Base-by-base conservation (phyloP, 2,797 vertebrate genomes). In the Lacerta agilis region DNA sequence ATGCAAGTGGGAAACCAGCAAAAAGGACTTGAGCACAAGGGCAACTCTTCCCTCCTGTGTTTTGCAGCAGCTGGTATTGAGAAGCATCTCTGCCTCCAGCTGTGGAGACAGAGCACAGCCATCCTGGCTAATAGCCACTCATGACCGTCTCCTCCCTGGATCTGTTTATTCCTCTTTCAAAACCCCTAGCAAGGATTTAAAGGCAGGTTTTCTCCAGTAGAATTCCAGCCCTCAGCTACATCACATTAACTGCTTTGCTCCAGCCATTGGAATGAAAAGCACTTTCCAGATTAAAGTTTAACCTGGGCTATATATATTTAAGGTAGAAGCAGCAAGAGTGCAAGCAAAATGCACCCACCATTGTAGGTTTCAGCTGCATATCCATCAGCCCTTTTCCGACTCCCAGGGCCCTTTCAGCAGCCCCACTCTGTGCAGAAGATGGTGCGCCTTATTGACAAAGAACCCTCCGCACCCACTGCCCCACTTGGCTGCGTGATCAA, bases 361-460 rank as follows among this genome's bases (percentile, higher is more conserved):
- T 0, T 25, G 33, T 8, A 3, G 81, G 20, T 66, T 82, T 17
- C 6, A 18, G 43, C 15, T 13, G 73, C 5, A 8, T 83, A 87
- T 87, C 85, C 29, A 18, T 49, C 83, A 13, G 43, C 84, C 90
- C 5, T n/a, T 58, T 18, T 67, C 86, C 0, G 8, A 83, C 78
- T 87, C 89, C 90, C 91, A 89, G 18, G 36, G 8, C 15, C 27
- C 80, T 83, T 73, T 82, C 5, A 0, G 64, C 55, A 79, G 66
- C 13, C 49, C 13, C 55, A 6, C 75, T 87, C 27, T 3, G 6
- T 77, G 33, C 61, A 6, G n/a, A 49, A 25, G 66, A 8, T 27
- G 18, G 18, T 3, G 11, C 1, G 9, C 23, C 27, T 27, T 18
- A 8, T 3, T 18, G 79, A 45, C 27, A 66, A 79, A 17, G 10